A percentile compares a stretch with the other conserved stretches of the same genome.
Conservation (phyloP, 2,113 vertebrate species). For the Ictidomys tridecemlineatus region DNA sequence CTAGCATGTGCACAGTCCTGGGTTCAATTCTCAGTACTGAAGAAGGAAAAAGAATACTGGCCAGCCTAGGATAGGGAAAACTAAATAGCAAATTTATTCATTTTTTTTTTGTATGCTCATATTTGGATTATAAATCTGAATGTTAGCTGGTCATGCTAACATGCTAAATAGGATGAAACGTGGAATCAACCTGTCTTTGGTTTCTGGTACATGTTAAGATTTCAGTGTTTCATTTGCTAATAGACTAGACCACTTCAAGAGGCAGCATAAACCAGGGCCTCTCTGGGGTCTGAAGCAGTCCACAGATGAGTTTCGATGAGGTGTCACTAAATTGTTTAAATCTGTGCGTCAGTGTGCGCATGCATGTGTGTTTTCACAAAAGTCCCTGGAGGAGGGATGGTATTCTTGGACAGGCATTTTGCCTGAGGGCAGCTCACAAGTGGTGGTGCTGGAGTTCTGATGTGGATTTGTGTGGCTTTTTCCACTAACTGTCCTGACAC, state of each 20-base stretch:
- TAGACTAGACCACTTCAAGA: not conserved
- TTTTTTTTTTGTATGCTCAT: not conserved
- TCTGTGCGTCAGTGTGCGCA: rapidly evolving
- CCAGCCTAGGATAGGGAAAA: not conserved
- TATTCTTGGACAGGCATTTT: not conserved
- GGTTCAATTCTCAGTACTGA: no score
- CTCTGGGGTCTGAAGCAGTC: not conserved
- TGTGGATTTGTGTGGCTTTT: not conserved
- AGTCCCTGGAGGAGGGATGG: not conserved
- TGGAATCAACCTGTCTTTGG: not conserved
- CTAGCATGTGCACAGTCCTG: no score
- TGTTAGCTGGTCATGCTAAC: not conserved
- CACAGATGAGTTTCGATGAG: not conserved
- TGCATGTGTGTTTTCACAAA: not conserved
- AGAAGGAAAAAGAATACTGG: not conserved
- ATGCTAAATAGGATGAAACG: not conserved
- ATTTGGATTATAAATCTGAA: not conserved
- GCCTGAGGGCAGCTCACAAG: not conserved
- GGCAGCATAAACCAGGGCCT: not conserved
- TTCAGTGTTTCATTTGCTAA: not conserved
- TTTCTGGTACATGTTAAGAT: not conserved
- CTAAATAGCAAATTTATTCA: not conserved
- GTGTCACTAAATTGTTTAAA: not conserved
- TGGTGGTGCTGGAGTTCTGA: not conserved
- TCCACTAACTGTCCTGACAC: not conserved